Percentiles rank a stretch among this genome's conserved stretches.
Conservation (phyloP, 2,113 vertebrate genomes). For the Phalacrocorax aristotelis region DNA sequence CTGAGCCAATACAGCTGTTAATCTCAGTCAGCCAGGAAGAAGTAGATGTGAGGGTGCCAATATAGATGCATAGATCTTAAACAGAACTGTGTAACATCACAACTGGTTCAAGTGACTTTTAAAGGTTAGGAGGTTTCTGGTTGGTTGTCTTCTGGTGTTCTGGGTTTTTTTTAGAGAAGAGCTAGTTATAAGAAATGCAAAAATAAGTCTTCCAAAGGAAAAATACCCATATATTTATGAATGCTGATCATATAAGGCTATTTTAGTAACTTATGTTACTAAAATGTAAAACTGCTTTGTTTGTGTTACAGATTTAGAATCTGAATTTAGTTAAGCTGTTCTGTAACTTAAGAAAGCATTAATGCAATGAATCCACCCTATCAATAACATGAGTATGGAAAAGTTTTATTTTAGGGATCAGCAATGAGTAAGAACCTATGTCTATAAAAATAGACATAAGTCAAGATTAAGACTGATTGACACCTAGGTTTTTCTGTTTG, state of each 20-base stretch:
- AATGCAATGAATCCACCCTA: neutral
- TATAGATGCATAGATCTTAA: neutral
- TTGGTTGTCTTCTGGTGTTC: neutral
- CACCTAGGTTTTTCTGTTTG: neutral
- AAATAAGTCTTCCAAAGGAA: neutral
- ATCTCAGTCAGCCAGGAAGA: neutral
- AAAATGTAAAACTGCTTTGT: neutral
- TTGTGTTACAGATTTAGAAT: neutral
- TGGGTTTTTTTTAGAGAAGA: neutral
- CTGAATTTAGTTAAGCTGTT: neutral
- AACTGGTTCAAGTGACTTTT: neutral
- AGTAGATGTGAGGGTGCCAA: neutral
- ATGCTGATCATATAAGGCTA: neutral
- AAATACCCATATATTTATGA: neutral
- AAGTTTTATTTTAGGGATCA: neutral
- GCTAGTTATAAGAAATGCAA: neutral
- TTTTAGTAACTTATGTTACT: neutral
- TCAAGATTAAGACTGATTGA: neutral
- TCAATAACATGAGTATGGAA: neutral
- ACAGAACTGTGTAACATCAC: neutral
- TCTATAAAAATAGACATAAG: neutral
- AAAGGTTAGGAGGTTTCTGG: neutral
- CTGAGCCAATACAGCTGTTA: neutral
- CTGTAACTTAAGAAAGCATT: neutral
- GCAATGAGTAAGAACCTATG: neutral